Conservation (phyloP, 2,888 invertebrate species). For the Antheraea assamensis region DNA sequence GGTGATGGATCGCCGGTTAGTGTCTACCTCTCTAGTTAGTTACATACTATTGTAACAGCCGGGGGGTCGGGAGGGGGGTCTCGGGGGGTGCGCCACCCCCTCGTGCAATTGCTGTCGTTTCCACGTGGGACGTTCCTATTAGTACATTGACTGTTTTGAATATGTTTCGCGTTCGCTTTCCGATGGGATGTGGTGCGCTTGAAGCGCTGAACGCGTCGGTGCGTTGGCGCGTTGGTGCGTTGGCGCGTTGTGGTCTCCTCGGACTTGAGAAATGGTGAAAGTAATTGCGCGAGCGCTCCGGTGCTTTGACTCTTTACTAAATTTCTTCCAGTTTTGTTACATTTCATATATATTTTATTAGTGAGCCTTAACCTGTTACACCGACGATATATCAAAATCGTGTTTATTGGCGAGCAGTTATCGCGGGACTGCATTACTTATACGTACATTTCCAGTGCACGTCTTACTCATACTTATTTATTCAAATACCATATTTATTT, state of each 20-base stretch:
- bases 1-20: slow-evolving; percentile 28
- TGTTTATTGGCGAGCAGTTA: neutral
- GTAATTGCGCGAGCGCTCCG: neutral
- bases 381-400: neutral
- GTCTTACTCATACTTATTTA: neutral
- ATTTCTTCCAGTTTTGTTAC: neutral
- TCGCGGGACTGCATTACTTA: neutral
- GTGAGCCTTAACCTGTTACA: no score
- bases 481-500: neutral
- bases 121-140: no score
- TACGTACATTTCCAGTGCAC: neutral
- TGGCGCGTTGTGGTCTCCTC: no score
- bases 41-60: no score
- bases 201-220: neutral
- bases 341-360: slow-evolving; percentile 6
- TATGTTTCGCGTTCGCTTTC: neutral
- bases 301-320: neutral
- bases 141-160: no score
- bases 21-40: neutral
- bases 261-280: neutral
- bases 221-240: no score
- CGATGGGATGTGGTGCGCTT: neutral
- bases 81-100: no score
- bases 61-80: no score
- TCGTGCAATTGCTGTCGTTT: no score